Evolutionary conservation across 2,113 vertebrate species (phyloP).

Genomic region (Paradoxurus hermaphroditus): DNA sequence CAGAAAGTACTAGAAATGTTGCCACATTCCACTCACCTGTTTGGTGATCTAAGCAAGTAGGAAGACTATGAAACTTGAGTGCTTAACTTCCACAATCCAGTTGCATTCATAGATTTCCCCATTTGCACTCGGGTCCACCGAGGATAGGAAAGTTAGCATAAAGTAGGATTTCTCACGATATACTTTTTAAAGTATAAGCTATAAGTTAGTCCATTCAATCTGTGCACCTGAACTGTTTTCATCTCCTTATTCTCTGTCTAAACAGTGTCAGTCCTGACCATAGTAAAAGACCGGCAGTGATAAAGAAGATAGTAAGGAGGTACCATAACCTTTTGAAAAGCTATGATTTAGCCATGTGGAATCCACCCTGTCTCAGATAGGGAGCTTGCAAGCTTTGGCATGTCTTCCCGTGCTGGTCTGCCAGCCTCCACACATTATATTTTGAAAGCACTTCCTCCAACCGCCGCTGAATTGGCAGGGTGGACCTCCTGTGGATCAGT

Average conservation of each 20-base stretch:
- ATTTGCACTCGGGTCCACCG: neutral
- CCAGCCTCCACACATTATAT: slow-evolving; percentile 67
- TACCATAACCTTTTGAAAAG: neutral
- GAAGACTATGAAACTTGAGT: neutral
- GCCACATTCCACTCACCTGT: neutral
- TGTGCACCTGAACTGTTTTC: neutral
- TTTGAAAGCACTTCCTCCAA: slow-evolving; percentile 71
- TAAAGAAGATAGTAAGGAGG: slow-evolving; percentile 16
- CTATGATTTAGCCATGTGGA: slow-evolving; percentile 33
- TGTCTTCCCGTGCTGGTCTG: neutral
- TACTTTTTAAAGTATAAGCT: neutral
- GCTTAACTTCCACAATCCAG: neutral
- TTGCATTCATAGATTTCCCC: neutral
- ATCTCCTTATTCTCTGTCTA: neutral
- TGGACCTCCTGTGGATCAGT: slow-evolving; percentile 57
- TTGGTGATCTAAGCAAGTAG: neutral
- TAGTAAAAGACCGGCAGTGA: neutral
- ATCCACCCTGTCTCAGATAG: slow-evolving; percentile 50
- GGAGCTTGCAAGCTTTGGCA: slow-evolving; percentile 65
- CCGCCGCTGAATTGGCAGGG: slow-evolving; percentile 64
- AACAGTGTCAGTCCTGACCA: neutral
- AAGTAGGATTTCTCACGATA: neutral
- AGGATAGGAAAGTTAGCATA: neutral
- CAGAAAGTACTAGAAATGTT: neutral
- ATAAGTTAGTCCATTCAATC: neutral